Evolutionary conservation across 2,113 vertebrate species (phyloP), one percentile per base, ranked within the genome.

Genomic region (Aleadryas rufinucha): DNA sequence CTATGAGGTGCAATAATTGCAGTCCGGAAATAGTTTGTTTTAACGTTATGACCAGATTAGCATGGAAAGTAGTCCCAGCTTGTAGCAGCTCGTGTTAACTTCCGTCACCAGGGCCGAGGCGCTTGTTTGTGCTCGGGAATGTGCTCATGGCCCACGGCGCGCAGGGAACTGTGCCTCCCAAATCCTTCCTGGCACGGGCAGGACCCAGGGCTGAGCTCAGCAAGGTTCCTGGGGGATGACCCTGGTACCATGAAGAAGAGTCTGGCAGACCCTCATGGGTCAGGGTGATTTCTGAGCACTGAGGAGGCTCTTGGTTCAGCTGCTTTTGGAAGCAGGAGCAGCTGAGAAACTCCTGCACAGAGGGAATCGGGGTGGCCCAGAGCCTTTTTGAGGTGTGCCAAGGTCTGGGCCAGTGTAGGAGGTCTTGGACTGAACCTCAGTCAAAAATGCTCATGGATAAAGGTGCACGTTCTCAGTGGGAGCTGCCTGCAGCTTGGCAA

Each of bases 1-100:
- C 92, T 78, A 79, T 26, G 90, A 96, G 94, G 93, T 97, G 95
- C 79, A 87, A 90, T 96, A 95, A 97, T 95, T 97, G 95, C 90
- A 80, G 87, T 17, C 87, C 42, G 90, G 94, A 96, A 94, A 95
- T 44, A 35, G 87, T 96, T 94, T 95, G 87, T 87, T 93, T 96
- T 59, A 90, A 80, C 3, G 7, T 95, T 96, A 56, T 82, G 92
- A 88, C 75, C 81, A 94, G 85, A 91, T 95, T 94, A 93, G 90
- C 2, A 52, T 1, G 16, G 94, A 80, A 96, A 96, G 54, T 52
- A 90, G 59, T 60, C 78, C 66, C 94, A 85, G 91, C 70, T 80
- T 80, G 85, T 19, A 60, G 89, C 66, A 71, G 87, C 35, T 95
- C 4, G 1, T 10, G 63, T 74, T 93, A 50, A 85, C 59, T 90